Base-by-base conservation (phyloP, 2,113 vertebrate genomes). In the Charina bottae region DNA sequence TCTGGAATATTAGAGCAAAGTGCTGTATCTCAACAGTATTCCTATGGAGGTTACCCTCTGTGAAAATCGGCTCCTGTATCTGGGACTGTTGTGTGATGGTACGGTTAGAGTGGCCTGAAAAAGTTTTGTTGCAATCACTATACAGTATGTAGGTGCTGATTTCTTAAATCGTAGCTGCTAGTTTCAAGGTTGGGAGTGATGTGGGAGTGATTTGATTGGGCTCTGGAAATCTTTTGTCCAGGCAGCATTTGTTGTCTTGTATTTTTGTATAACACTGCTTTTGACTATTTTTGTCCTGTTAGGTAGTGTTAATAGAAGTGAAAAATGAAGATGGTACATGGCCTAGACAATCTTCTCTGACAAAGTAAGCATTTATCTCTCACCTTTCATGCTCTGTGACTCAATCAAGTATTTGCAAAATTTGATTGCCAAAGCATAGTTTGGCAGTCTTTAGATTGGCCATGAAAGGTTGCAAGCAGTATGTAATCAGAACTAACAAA, bases 271-370 rank as follows among this genome's bases (percentile, higher is more conserved):
- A 91, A n/a, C 42, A n/a, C 68, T 87, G 15, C 89, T 78, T 58
- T 84, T 88, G 54, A 7, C 6, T 90, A 89, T 60, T 83, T 91
- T 37, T 93, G 33, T 89, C 24, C 15, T 87, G 94, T 92, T 96
- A 99, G 99, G 97, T 99, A 93, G 97, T 99, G 95, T 98, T 99
- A 89, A 99, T 99, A 96, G 99, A 99, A 96, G 98, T 98, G 93
- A 99, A 98, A 96, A 99, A 99, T 94, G 98, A 99, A 94, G 99
- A 99, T 96, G 99, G 99, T 90, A 98, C 98, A 0, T 99, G 99
- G 99, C 99, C 99, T 83, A 98, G 98, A 95, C 99, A 99, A 96
- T 96, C 97, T 26, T 96, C 96, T 86, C 97, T 98, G 96, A 91
- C 98, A 92, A 99, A 99, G 99, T 99, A 98, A 98, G 96, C 94